Percentiles rank a stretch among this genome's conserved stretches.
These are phyloP conservation scores for Corydoras maculifer DNA, from an alignment of 2,113 vertebrate species.

Conservation along the genomic window DNA sequence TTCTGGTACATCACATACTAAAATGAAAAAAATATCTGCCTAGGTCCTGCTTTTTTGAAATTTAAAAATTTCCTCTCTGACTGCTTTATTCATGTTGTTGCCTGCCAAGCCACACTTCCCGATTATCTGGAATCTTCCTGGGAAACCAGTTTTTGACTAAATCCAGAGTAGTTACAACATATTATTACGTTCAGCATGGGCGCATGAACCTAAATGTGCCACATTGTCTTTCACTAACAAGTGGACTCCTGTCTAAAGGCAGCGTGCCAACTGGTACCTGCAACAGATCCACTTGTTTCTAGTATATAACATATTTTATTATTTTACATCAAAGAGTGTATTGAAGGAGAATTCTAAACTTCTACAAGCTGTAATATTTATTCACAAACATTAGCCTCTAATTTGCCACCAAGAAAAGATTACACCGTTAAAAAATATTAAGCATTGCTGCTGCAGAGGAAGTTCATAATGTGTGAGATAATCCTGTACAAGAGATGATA, in stretches of 20 bases:
- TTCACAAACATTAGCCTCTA: constrained; percentile 23
- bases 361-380: constrained; percentile 16
- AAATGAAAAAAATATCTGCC: too few relatives aligned
- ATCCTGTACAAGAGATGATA: neutral
- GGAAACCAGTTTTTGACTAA: constrained; percentile 7
- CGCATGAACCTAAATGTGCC: neutral
- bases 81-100: neutral
- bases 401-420: constrained; percentile 8
- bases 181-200: neutral
- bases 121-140: constrained; percentile 17
- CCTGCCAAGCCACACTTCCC: neutral
- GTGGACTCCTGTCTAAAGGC: constrained; percentile 8
- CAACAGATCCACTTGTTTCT: neutral
- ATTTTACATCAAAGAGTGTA: too few relatives aligned
- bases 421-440: neutral
- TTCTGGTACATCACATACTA: too few relatives aligned
- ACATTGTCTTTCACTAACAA: constrained; percentile 6
- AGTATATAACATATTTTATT: too few relatives aligned
- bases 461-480: neutral
- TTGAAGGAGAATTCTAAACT: constrained; percentile 5
- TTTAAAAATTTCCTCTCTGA: neutral
- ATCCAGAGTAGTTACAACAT: constrained; percentile 10
- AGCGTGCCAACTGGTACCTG: neutral
- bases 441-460: neutral
- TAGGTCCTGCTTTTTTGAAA: neutral